Base-by-base conservation (phyloP, 2,888 invertebrate genomes). In the Mantis religiosa region DNA sequence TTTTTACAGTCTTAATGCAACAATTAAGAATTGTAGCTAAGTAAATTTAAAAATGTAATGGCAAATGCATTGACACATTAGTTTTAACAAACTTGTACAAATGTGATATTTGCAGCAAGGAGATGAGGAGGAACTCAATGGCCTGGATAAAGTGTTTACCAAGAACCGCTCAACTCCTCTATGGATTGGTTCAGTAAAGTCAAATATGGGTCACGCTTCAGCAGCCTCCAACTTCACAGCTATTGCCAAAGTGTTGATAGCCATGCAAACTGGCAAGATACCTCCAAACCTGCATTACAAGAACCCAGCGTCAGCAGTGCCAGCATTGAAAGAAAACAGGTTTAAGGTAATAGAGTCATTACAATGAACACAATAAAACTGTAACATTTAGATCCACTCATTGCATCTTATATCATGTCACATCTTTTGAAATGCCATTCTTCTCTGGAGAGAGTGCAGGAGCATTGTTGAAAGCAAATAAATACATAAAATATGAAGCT, bases 121-220 rank as follows among this genome's bases (percentile, higher is more conserved):
- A 81, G 95, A 95, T 91, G 95, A 95, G 20, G 94, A 94, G 90
- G 95, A 95, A 92, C 92, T 94, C 41, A 94, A 94, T 91, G 93
- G 94, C 27, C 94, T 95, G 89, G 92, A 93, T 34, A 93, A 94
- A 89, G 92, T 93, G 34, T 93, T 94, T 91, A 93, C 93, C 90
- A 90, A 91, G 54, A 92, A 92, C 90, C 91, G 94, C 47, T 94
- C 94, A 0, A 94, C 94, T 82, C 94, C 95, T 7, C 93, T 95
- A n/a, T 92, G 94, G 28, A 93, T 95, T 89, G 95, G 95, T 15
- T 95, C 95, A 0, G 94, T 95, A 81, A 95, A 95, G 91, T 94
- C 95, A 83, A 95, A 95, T 92, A 94, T 95, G 93, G 95, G 95
- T 3, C 95, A 95, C 91, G 93, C 94, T 9, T 95, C 95, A 91